Evolutionary conservation across 2,888 invertebrate genomes (phyloP), one percentile per base, ranked within the genome.

Genomic region (Carpatolechia fugitivella): DNA sequence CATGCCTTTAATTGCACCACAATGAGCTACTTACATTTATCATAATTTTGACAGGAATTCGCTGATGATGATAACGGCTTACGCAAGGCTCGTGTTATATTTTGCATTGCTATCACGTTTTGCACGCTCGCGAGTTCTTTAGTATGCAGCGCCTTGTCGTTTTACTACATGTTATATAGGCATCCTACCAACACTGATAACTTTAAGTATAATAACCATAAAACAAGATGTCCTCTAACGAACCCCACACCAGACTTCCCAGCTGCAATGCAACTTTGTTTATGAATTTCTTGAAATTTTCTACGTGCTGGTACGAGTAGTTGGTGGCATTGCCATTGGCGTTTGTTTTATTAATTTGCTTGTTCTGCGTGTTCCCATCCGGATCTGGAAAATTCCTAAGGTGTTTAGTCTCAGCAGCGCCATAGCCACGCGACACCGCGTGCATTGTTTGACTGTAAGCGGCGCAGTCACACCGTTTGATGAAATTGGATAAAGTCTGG

Each of bases 401-500:
- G 76, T 76, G 76, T 76, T 78, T 73, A 76, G 76, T 82, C 75
- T 76, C 74, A 74, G 67, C 62, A 68, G 72, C 70, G 74, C 74
- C 74, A 77, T 73, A 69, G 79, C 76, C 74, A 82, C 77, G 77
- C 77, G 78, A 85, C 82, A 82, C 82, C 80, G 69, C 61, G 71
- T 76, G 76, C 76, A 87, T 89, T 88, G 87, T 88, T 85, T 76
- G 74, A 73, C 76, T 78, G 75, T 82, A 78, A 81, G 75, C 75
- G 70, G 70, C 76, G 73, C 76, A 78, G 74, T 77, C 79, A 70
- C 77, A 80, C 75, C 74, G 79, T 78, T 82, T 80, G 78, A 78
- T 87, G 88, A 86, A 89, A 89, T 87, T 79, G 85, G 86, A 89
- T 87, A 87, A 85, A 85, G 80, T 86, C 80, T 89, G 89, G 87